These are phyloP conservation scores for Fregetta grallaria DNA, from an alignment of 2,113 vertebrate species.

Conservation along the genomic window DNA sequence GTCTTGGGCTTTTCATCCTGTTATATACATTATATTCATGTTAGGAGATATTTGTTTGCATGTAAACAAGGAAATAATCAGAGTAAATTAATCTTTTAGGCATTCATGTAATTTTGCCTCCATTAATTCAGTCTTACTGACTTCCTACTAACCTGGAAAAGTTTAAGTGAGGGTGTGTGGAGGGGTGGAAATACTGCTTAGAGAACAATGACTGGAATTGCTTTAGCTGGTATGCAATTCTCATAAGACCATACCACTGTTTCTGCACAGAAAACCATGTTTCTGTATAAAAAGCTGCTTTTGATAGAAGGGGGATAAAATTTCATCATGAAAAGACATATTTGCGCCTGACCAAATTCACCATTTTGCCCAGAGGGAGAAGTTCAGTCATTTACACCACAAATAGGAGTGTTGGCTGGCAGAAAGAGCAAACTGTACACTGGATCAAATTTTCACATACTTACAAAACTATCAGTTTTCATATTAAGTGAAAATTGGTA, in stretches of 20 bases:
- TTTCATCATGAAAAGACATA: neutral
- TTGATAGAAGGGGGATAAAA: neutral
- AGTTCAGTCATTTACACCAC: neutral
- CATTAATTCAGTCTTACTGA: neutral
- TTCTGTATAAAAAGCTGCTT: slow-evolving; percentile 12
- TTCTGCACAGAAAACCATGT: neutral
- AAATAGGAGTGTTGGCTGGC: neutral
- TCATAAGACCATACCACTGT: neutral
- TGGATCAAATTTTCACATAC: neutral
- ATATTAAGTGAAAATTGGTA: neutral
- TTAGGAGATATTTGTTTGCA: neutral
- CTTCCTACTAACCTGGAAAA: slow-evolving; percentile 15
- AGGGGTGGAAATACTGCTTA: neutral
- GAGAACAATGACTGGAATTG: slow-evolving; percentile 30
- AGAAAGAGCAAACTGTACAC: neutral
- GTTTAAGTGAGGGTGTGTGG: neutral
- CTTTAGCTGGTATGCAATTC: slow-evolving; percentile 22
- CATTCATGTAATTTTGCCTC: neutral
- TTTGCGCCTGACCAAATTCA: slow-evolving; percentile 13
- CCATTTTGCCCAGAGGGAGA: neutral
- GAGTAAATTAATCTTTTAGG: neutral
- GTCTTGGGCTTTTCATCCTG: neutral
- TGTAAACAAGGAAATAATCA: neutral
- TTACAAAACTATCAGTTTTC: neutral
- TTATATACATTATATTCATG: neutral